These are phyloP conservation scores for Suricata suricatta DNA, from an alignment of 2,113 vertebrate species.

Conservation along the genomic window DNA sequence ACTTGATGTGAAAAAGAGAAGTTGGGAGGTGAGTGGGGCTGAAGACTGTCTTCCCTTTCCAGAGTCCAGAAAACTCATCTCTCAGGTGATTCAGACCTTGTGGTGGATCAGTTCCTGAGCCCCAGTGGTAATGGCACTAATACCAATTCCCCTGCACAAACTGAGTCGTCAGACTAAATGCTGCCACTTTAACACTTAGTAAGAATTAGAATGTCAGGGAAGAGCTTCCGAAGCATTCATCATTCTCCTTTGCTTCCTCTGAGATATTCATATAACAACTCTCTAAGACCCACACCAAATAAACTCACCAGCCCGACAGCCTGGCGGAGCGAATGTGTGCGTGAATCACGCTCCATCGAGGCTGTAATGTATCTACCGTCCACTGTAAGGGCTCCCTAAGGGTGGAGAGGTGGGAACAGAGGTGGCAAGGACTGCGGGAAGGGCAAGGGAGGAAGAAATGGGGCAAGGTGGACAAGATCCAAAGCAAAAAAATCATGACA, in stretches of 20 bases:
- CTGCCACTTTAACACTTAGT: conserved; percentile 60
- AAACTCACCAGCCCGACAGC: conserved; percentile 11
- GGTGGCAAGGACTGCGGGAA: rapidly evolving
- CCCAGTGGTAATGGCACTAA: conserved; percentile 14
- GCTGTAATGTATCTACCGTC: too few relatives aligned
- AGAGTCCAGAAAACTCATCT: conserved; percentile 55
- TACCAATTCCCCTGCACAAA: conserved; percentile 47
- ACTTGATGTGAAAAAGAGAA: neutral
- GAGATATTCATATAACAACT: conserved; percentile 29
- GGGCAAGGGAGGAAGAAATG: too few relatives aligned
- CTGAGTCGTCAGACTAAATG: conserved; percentile 56
- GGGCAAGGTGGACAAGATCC: neutral
- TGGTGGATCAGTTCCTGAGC: conserved; percentile 46
- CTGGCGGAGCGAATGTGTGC: neutral
- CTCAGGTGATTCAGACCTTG: conserved; percentile 53
- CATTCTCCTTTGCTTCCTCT: conserved; percentile 37
- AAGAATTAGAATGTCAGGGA: conserved; percentile 52
- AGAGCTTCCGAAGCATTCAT: conserved; percentile 42
- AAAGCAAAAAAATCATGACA: neutral
- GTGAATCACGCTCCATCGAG: neutral
- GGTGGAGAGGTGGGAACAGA: neutral
- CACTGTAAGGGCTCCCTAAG: neutral
- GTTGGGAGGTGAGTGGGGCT: neutral
- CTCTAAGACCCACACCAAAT: neutral
- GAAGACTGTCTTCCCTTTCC: conserved; percentile 12